These are phyloP conservation scores for Allygus modestus DNA, from an alignment of 2,888 invertebrate species.

Conservation along the genomic window DNA sequence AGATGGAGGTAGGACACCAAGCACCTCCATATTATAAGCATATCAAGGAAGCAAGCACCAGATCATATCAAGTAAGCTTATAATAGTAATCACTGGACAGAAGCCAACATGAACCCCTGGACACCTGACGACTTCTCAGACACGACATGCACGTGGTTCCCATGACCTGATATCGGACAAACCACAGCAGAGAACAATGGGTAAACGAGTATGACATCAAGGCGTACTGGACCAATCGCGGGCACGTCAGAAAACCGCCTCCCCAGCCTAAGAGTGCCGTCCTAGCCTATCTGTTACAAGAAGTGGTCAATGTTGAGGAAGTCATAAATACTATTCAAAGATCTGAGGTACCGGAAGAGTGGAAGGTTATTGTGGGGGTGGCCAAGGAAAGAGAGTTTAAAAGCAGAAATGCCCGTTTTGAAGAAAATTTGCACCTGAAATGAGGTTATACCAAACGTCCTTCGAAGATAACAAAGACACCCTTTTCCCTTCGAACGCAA, in stretches of 20 bases:
- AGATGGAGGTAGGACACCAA: too few relatives aligned
- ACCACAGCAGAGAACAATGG: neutral
- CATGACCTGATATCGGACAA: constrained; percentile 4
- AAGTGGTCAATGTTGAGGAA: too few relatives aligned
- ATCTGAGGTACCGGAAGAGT: neutral
- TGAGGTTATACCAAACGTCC: too few relatives aligned
- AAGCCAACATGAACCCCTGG: too few relatives aligned
- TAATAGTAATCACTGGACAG: too few relatives aligned
- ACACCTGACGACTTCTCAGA: neutral
- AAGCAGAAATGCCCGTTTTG: neutral
- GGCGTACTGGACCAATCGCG: neutral
- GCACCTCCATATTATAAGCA: too few relatives aligned
- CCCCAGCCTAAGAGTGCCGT: too few relatives aligned
- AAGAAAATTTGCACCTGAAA: neutral
- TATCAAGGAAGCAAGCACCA: too few relatives aligned
- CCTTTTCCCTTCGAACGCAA: neutral
- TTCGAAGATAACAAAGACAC: neutral
- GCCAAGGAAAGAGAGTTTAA: constrained; percentile 14
- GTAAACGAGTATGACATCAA: neutral
- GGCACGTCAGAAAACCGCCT: too few relatives aligned
- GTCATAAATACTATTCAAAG: too few relatives aligned
- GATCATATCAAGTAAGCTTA: too few relatives aligned
- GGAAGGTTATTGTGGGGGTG: constrained; percentile 8
- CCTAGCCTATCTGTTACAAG: too few relatives aligned
- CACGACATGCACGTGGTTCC: neutral